Evolutionary conservation across 2,113 vertebrate genomes (phyloP).

Genomic region (Paramisgurnus dabryanus): DNA sequence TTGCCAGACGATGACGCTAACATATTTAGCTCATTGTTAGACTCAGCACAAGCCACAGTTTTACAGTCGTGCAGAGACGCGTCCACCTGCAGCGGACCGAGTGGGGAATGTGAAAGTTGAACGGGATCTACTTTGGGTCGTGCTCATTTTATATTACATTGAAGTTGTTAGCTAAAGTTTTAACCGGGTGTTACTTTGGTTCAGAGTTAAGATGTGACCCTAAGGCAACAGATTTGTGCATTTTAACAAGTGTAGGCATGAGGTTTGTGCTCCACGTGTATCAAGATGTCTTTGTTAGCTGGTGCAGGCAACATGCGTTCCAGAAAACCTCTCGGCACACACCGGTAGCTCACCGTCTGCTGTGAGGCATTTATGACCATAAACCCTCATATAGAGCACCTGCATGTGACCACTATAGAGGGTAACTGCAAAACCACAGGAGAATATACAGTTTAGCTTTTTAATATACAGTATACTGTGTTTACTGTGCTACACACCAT

Average conservation of each 20-base stretch:
- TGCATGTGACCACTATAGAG: not conserved
- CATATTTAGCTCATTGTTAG: too few species aligned
- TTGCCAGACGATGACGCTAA: too few species aligned
- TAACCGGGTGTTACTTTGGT: not conserved
- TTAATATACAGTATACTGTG: too few species aligned
- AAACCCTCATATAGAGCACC: not conserved
- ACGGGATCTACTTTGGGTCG: too few species aligned
- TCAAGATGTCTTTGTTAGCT: not conserved
- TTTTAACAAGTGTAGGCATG: constrained; percentile 15
- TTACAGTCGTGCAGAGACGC: too few species aligned
- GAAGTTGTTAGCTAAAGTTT: not conserved
- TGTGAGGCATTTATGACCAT: not conserved
- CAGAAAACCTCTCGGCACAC: not conserved
- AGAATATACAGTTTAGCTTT: too few species aligned
- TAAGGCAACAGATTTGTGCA: not conserved
- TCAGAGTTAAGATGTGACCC: not conserved
- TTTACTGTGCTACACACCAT: too few species aligned
- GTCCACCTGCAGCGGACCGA: too few species aligned
- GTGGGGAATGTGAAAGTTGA: too few species aligned
- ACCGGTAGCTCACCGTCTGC: not conserved
- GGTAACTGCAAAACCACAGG: too few species aligned
- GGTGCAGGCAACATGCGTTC: not conserved
- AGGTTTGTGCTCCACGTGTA: not conserved
- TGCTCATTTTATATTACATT: not conserved
- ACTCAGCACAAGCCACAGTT: too few species aligned